phyloP scores from a whole-genome alignment of 2,113 vertebrate species.

The Paraplagusia blochii region DNA sequence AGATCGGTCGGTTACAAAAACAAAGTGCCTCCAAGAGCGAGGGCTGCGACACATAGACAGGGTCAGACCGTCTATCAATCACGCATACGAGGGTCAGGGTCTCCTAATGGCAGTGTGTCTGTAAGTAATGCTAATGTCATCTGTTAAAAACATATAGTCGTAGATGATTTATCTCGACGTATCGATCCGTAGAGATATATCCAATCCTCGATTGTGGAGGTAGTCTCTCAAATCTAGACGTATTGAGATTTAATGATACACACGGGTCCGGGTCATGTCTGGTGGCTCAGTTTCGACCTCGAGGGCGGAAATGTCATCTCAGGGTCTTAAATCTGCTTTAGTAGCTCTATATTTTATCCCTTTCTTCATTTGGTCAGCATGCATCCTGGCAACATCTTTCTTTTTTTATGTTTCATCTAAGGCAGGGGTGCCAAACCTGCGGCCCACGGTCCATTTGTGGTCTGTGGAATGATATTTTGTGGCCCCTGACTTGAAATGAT shows the following conservation, averaged over 20 bases:
- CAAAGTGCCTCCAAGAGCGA: conserved; percentile 48
- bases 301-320: background rate
- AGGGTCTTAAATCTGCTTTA: conserved; percentile 1
- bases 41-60: conserved; percentile 46
- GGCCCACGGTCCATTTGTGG: too few relatives aligned
- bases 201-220: conserved; percentile 44
- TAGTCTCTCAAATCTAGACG: conserved; percentile 31
- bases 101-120: conserved; percentile 57
- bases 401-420: too few relatives aligned
- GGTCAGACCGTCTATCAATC: conserved; percentile 70
- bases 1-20: conserved; percentile 64
- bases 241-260: conserved; percentile 45
- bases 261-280: conserved; percentile 31
- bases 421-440: too few relatives aligned
- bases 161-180: conserved; percentile 56
- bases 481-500: too few relatives aligned
- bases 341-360: background rate
- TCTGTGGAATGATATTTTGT: too few relatives aligned
- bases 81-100: conserved; percentile 59
- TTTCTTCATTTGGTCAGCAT: background rate
- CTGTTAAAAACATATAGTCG: conserved; percentile 62
- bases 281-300: conserved; percentile 38
- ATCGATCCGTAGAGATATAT: conserved; percentile 53
- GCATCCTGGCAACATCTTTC: too few relatives aligned
- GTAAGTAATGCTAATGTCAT: conserved; percentile 71